A percentile compares a stretch with the other conserved stretches of the same genome.
phyloP scores from a whole-genome alignment of 1,140 invertebrate species.

The Nephila pilipes region DNA sequence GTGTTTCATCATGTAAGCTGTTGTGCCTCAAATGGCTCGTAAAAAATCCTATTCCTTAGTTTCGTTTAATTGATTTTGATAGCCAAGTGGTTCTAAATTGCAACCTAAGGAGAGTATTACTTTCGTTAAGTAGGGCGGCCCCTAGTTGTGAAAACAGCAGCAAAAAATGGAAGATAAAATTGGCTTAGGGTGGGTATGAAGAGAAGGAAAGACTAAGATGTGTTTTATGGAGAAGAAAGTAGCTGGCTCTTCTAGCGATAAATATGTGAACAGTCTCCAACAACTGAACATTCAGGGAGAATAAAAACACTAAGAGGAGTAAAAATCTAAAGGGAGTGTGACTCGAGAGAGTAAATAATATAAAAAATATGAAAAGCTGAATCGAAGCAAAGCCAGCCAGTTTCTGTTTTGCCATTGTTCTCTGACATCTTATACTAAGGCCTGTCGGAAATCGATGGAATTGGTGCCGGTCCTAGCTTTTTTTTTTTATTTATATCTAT shows the following conservation, averaged over 20 bases:
- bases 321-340: conserved; percentile 47
- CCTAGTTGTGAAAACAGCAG: conserved; percentile 15
- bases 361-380: conserved; percentile 39
- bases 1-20: conserved; percentile 27
- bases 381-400: conserved; percentile 61
- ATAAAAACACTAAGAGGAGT: conserved; percentile 60
- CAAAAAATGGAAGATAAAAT: conserved; percentile 22
- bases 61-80: conserved; percentile 24
- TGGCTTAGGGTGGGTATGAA: conserved; percentile 2
- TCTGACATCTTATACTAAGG: conserved; percentile 72
- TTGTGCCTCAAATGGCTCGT: conserved; percentile 7
- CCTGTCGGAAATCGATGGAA: conserved; percentile 65
- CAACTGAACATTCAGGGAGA: conserved; percentile 46
- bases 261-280: conserved; percentile 70
- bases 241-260: conserved; percentile 53
- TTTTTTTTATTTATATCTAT: conserved; percentile 58
- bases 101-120: background rate
- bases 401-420: conserved; percentile 64
- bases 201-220: background rate
- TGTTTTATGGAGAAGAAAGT: conserved; percentile 51
- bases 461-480: conserved; percentile 28
- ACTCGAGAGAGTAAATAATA: conserved; percentile 53
- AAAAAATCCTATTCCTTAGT: background rate
- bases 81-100: conserved; percentile 4
- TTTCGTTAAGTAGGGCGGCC: background rate